phyloP scores from a whole-genome alignment of 2,888 invertebrate species.

The Anoncus sp. region DNA sequence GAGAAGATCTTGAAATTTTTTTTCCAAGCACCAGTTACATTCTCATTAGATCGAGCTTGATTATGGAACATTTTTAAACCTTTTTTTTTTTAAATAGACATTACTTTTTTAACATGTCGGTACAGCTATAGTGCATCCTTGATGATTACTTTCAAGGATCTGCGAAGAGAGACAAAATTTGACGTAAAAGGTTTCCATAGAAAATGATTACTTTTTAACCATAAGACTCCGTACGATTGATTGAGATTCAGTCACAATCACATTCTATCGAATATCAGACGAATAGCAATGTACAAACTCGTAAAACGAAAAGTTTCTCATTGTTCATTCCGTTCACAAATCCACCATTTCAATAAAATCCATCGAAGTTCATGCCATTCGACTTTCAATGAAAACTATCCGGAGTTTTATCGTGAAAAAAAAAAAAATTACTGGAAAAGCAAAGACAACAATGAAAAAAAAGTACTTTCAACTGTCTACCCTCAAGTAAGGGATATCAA shows the following conservation, averaged over 20 bases:
- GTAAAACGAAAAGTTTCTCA: not conserved
- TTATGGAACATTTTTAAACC: no score
- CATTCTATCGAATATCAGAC: not conserved
- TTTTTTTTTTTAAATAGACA: no score
- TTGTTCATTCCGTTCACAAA: not conserved
- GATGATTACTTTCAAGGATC: no score
- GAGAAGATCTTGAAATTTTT: no score
- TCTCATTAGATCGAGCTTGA: no score
- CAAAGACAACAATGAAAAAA: not conserved
- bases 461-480: not conserved
- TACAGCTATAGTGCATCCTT: no score
- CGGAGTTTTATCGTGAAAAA: not conserved
- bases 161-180: not conserved
- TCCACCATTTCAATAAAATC: not conserved
- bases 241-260: not conserved
- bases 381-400: not conserved
- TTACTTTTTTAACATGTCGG: no score
- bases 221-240: not conserved
- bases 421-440: not conserved
- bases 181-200: not conserved
- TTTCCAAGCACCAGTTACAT: no score
- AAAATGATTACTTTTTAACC: not conserved
- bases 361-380: not conserved
- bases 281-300: not conserved
- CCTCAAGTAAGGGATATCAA: not conserved